Evolutionary conservation across 2,888 invertebrate genomes (phyloP).

Genomic region (Clunio marinus): DNA sequence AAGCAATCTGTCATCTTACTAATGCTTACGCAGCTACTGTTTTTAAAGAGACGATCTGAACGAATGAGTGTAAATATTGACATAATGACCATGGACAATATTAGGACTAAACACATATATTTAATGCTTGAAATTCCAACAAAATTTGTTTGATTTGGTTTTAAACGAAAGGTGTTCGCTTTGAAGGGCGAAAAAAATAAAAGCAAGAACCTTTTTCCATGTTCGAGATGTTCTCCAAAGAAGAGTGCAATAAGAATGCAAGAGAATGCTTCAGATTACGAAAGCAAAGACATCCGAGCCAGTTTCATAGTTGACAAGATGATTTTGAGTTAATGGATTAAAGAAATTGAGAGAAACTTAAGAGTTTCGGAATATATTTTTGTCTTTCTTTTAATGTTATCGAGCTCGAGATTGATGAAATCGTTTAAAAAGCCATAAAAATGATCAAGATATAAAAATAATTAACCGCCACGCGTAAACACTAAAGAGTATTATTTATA

Average conservation of each 20-base stretch:
- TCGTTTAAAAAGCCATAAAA: constrained; percentile 1
- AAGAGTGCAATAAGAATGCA: constrained; percentile 12
- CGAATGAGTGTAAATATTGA: constrained; percentile 20
- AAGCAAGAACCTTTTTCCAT: neutral
- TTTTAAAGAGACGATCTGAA: constrained; percentile 17
- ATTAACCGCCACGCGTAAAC: neutral
- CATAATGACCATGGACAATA: constrained; percentile 31
- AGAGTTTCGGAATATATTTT: neutral
- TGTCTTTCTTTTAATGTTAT: neutral
- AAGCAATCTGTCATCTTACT: constrained; percentile 20
- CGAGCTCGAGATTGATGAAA: neutral
- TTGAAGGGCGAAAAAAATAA: neutral
- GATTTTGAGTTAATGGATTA: constrained; percentile 18
- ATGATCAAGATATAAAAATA: neutral
- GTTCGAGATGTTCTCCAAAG: neutral
- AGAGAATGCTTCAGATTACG: neutral
- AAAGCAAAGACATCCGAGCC: neutral
- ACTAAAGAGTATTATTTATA: neutral
- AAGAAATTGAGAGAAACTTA: neutral
- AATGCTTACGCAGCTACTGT: constrained; percentile 34
- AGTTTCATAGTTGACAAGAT: neutral
- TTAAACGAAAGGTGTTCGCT: constrained; percentile 35
- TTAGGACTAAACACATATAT: constrained; percentile 24
- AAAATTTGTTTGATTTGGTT: constrained; percentile 37
- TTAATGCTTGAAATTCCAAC: constrained; percentile 33